These are phyloP conservation scores for Poliocrania exsul DNA, from an alignment of 2,797 vertebrate species.

Conservation along the genomic window DNA sequence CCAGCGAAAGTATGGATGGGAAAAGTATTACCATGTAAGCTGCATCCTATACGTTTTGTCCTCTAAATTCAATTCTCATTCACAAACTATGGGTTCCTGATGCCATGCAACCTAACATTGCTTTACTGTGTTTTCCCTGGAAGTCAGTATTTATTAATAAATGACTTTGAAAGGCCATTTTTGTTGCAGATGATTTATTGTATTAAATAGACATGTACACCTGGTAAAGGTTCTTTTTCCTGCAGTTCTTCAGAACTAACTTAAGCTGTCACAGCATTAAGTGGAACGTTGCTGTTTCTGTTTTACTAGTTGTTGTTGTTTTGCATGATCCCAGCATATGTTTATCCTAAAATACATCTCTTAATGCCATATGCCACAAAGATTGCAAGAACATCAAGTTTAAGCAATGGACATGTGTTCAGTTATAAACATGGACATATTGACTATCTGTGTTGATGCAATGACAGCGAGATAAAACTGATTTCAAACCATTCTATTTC, in stretches of 20 bases:
- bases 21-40: fast-evolving
- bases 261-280: background rate
- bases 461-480: background rate
- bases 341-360: slow-evolving; percentile 44
- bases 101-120: background rate
- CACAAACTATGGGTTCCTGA: background rate
- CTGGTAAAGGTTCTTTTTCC: background rate
- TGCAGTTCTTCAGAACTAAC: background rate
- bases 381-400: slow-evolving; percentile 30
- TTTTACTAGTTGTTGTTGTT: slow-evolving; percentile 22
- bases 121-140: background rate
- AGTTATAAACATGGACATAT: slow-evolving; percentile 19
- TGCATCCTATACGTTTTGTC: background rate
- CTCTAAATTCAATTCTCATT: background rate
- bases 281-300: background rate
- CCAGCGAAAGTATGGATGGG: background rate
- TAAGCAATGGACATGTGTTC: slow-evolving; percentile 46
- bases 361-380: slow-evolving; percentile 45
- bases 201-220: background rate
- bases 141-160: background rate
- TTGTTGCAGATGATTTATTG: background rate
- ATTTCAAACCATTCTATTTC: background rate
- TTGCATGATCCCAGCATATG: slow-evolving; percentile 30
- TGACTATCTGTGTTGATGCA: slow-evolving; percentile 10
- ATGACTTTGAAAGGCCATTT: background rate